phyloP scores from a whole-genome alignment of 2,797 vertebrate species.

The Sciaenops ocellatus region DNA sequence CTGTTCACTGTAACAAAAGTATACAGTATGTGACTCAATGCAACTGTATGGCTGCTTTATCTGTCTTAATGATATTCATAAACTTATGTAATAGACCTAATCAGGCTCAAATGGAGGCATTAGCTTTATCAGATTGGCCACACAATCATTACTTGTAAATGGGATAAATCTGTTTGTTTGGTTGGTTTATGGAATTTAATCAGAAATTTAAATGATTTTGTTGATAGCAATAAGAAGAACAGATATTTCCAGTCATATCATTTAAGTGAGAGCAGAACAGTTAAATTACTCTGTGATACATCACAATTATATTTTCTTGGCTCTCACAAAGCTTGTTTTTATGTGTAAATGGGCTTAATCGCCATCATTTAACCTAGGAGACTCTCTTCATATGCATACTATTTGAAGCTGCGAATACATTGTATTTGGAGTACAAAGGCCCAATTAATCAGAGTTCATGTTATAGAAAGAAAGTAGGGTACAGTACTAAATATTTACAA shows the following conservation, averaged over 20 bases:
- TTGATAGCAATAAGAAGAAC: not conserved
- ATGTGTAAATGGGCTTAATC: not conserved
- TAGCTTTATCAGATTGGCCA: too few species aligned
- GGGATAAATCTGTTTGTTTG: not conserved
- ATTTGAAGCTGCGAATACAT: not conserved
- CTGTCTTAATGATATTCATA: not conserved
- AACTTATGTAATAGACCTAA: too few species aligned
- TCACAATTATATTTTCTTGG: not conserved
- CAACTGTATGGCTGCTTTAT: not conserved
- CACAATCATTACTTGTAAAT: not conserved
- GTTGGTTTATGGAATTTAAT: not conserved
- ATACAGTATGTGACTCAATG: not conserved
- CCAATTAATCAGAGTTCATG: not conserved
- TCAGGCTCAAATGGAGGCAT: too few species aligned
- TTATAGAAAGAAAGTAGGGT: not conserved
- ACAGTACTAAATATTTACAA: not conserved
- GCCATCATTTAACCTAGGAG: not conserved
- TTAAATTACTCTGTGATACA: not conserved
- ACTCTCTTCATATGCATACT: not conserved
- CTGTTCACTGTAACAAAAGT: not conserved
- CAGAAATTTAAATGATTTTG: not conserved
- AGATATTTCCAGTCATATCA: not conserved
- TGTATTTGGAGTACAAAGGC: not conserved
- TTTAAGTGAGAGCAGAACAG: not conserved
- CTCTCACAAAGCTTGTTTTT: conserved; percentile 6